Base-by-base conservation (phyloP, 2,797 vertebrate genomes). In the Moxostoma hubbsi region DNA sequence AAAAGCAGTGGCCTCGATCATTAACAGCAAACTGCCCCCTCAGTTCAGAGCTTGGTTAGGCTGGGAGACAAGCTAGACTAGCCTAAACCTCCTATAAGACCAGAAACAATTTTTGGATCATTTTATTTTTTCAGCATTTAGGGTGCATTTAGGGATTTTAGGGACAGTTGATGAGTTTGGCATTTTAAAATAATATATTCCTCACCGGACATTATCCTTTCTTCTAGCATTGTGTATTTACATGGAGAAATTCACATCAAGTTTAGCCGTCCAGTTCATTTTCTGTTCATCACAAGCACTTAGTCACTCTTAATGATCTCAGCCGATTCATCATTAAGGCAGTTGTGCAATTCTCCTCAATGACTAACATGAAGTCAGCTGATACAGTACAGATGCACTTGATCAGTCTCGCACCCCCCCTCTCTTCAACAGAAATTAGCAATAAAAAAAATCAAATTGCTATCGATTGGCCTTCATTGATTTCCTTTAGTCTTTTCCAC, bases 401-500 rank as follows among this genome's bases (percentile, higher is more conserved):
- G 88, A 90, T 91, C 89, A 87, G 89, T 88, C 82, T 78, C 81
- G 82, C 57, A 24, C 57, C 69, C 84, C 67, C 24, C 84, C 89
- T 78, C 78, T 88, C 86, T 89, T 62, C 72, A 84, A 86, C 81
- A 87, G 88, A 89, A 87, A 90, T 91, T 82, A 91, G 89, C 80
- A 82, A 90, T 90, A 86, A 89, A 91, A 90, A 36, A 36, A 90
- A 90, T 91, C 87, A 86, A 89, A 92, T 85, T 4, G 51, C 49
- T 82, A 90, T 93, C 58, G 92, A 94, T 90, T 61, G 70, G 51
- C 54, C 75, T 75, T 64, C 64, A 93, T 91, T 87, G 90, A 93
- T 90, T 36, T 90, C 90, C 89, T 86, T 82, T 88, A 86, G 88
- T 87, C 82, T 86, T 87, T 86, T 86, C 83, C 74, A 76, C 67